Evolutionary conservation across 2,113 vertebrate species (phyloP), one percentile per base, ranked within the genome.

Genomic region (Grus americana): DNA sequence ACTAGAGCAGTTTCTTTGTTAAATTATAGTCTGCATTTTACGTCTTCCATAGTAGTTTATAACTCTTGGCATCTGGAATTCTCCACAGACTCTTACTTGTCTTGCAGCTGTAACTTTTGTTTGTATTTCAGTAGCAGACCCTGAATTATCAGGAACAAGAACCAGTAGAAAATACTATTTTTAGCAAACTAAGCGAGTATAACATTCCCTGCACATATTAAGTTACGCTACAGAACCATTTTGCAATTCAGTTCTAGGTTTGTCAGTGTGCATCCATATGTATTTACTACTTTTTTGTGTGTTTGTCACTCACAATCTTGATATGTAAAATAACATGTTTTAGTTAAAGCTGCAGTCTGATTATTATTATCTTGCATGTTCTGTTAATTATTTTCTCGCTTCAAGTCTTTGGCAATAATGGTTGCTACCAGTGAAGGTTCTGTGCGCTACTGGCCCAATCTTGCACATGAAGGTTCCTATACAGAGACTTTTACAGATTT

Each of bases 391-490:
- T 32, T 79, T 67, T 76, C 57, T 23, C 59, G 8, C 89, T 97
- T 95, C 40, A 40, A 98, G 98, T 97, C 97, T 72, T 97, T 99
- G 81, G 97, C 98, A 17, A 98, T 99, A 87, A 98, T 99, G 98
- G 98, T 98, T 1, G 98, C 98, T 94, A 98, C 98, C 68, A 95
- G 97, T 2, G 99, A 99, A 94, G 99, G 99, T 36, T 96, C 96
- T 3, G 95, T 99, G 58, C 99, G 99, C 36, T 98, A 99, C 87
- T 99, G 99, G 99, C 98, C 98, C 85, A 99, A 97, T 42, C 94
- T 99, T 78, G 97, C 98, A 1, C 98, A 98, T 20, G 99, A 99
- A 79, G 99, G 98, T 29, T 98, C 97, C 61, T 99, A 98, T 88
- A 97, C 87, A 0, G 99, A 99, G 88, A 97, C 97, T 0, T 95